Percentiles rank a stretch among this genome's conserved stretches.
phyloP scores from a whole-genome alignment of 2,888 invertebrate genomes.

The Drosophila histrio region DNA sequence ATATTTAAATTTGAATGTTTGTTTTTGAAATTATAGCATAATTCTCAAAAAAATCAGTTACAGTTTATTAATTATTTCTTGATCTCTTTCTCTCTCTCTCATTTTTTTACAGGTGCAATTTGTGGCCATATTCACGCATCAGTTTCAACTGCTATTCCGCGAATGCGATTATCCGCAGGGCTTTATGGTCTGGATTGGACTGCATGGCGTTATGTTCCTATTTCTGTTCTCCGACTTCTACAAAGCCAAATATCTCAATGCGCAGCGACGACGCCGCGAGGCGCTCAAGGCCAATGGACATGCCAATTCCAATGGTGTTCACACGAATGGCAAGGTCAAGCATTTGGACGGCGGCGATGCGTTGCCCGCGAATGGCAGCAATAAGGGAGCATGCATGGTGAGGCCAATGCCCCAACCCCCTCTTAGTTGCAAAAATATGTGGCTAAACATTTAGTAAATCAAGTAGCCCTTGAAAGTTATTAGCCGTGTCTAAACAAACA shows the following conservation, averaged over 20 bases:
- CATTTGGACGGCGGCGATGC: conserved; percentile 49
- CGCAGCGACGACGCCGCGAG: conserved; percentile 59
- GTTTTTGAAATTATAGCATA: no score
- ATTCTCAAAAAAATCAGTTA: no score
- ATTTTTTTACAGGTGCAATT: conserved; percentile 91
- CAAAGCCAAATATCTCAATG: conserved; percentile 89
- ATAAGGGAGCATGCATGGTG: conserved; percentile 89
- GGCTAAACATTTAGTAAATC: conserved; percentile 34
- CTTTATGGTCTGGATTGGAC: conserved; percentile 97
- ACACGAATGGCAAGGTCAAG: conserved; percentile 62
- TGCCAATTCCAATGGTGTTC: conserved; percentile 61
- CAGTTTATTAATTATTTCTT: neutral
- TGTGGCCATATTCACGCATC: conserved; percentile 95
- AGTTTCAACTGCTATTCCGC: conserved; percentile 94
- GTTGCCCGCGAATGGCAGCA: conserved; percentile 71
- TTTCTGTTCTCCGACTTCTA: conserved; percentile 98
- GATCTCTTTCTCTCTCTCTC: neutral
- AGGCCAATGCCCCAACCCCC: conserved; percentile 70
- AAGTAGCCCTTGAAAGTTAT: conserved; percentile 66
- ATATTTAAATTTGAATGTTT: no score
- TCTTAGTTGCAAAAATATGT: conserved; percentile 3
- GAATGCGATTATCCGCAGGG: conserved; percentile 96
- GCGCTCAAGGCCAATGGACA: conserved; percentile 68
- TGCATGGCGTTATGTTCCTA: conserved; percentile 96
- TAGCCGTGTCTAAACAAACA: conserved; percentile 57